Base-by-base conservation (phyloP, 2,797 vertebrate genomes). In the Anas acuta region DNA sequence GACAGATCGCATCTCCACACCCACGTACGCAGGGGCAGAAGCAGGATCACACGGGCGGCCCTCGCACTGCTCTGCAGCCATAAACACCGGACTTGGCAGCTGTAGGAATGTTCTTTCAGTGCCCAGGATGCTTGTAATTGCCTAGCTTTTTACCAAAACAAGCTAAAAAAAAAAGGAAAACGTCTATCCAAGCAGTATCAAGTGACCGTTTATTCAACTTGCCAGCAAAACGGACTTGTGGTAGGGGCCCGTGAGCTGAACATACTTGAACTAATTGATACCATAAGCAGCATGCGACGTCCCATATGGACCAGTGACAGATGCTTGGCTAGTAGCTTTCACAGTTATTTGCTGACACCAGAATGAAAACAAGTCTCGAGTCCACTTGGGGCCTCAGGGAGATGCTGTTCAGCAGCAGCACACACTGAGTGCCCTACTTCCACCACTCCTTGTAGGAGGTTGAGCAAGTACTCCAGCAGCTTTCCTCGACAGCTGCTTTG, bases 1-100 rank as follows among this genome's bases (percentile, higher is more conserved):
- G 94, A 94, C 92, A 96, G 89, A 93, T 66, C 90, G 80, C 81
- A 89, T 82, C 80, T 87, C 89, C 92, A 89, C 69, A 84, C 84
- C 81, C 69, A 2, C 11, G 25, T 71, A 87, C 43, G 74, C 69
- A 67, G 69, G 74, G 72, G 73, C 71, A 84, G 77, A 66, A 70
- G 77, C 56, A 87, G 32, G 47, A 71, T 71, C 84, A 67, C 67
- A 89, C 30, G 33, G 56, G 37, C 74, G 67, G 37, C 56, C 75
- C 33, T 77, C 61, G 35, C 56, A 57, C 20, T 3, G 18, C 21
- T 22, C 57, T 3, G 32, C 77, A 89, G 41, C n/a, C 79, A 92
- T 1, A 64, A 87, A 93, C 53, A 77, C 32, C 74, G 37, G 32
- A 57, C 13, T 70, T 72, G 66, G 45, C 43, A 90, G 73, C 47